These are phyloP conservation scores for Dexiosoma caninum DNA, from an alignment of 2,888 invertebrate species.

Conservation along the genomic window DNA sequence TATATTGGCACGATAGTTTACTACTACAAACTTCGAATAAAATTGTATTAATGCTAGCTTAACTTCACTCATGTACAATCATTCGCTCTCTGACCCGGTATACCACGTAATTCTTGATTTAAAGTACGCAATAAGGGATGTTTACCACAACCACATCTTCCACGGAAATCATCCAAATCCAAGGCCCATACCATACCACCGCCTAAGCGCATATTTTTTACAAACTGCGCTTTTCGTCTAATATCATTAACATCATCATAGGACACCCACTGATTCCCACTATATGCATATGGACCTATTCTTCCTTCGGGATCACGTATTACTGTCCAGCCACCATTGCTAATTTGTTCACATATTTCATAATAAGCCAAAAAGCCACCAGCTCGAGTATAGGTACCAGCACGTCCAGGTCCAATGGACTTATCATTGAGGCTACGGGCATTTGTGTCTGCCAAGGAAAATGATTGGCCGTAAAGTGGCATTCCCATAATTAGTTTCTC, in stretches of 20 bases:
- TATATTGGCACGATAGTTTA: constrained; percentile 61
- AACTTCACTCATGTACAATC: constrained; percentile 77
- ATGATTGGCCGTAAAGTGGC: constrained; percentile 88
- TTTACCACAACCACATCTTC: constrained; percentile 83
- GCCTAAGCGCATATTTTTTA: constrained; percentile 81
- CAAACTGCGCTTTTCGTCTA: constrained; percentile 81
- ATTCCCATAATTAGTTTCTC: constrained; percentile 85
- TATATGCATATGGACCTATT: constrained; percentile 86
- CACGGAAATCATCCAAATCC: constrained; percentile 87
- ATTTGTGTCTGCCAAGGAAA: constrained; percentile 80
- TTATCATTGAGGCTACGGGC: constrained; percentile 81
- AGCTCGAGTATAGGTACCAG: constrained; percentile 84
- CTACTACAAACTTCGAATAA: constrained; percentile 7
- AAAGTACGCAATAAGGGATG: constrained; percentile 84
- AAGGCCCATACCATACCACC: constrained; percentile 89
- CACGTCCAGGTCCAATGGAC: constrained; percentile 83
- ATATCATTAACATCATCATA: constrained; percentile 85
- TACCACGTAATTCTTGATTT: constrained; percentile 80
- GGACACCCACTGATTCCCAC: constrained; percentile 87
- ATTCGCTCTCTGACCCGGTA: constrained; percentile 75
- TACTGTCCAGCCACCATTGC: constrained; percentile 81
- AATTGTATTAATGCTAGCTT: not conserved
- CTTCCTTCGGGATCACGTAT: constrained; percentile 81
- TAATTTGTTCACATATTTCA: constrained; percentile 84
- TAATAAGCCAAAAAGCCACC: constrained; percentile 88